phyloP scores from a whole-genome alignment of 2,113 vertebrate species.

The Onychostoma macrolepis region DNA sequence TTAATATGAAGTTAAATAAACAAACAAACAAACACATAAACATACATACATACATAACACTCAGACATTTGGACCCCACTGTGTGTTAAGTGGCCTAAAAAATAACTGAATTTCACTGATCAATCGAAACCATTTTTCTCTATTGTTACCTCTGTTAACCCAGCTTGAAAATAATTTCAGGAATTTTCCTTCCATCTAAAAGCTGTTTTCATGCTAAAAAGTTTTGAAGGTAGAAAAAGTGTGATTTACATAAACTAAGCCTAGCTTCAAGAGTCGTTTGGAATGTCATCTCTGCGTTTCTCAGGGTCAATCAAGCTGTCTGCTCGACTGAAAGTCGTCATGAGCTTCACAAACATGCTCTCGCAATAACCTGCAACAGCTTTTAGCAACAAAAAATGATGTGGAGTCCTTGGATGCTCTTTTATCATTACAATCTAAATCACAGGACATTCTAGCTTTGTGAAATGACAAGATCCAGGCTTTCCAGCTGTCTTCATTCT shows the following conservation, averaged over 20 bases:
- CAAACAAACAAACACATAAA: too few relatives aligned
- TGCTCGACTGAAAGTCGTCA: background rate
- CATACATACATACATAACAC: too few relatives aligned
- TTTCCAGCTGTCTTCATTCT: conserved; percentile 30
- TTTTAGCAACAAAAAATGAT: background rate
- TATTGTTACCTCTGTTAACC: background rate
- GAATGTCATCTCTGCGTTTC: conserved; percentile 5
- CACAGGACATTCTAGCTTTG: conserved; percentile 14
- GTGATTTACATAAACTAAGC: conserved; percentile 3
- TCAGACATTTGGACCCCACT: too few relatives aligned
- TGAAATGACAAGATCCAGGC: conserved; percentile 22
- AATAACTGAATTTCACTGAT: too few relatives aligned
- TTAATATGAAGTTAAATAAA: too few relatives aligned
- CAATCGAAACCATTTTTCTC: background rate
- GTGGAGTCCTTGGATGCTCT: conserved; percentile 3
- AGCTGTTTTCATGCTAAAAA: background rate
- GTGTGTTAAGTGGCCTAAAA: too few relatives aligned
- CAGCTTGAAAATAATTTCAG: background rate
- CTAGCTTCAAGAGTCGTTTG: background rate
- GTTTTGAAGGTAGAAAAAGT: background rate
- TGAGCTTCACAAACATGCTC: conserved; percentile 21
- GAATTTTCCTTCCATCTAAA: background rate
- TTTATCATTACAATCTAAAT: conserved; percentile 18
- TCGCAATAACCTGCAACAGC: conserved; percentile 15
- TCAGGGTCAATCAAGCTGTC: conserved; percentile 6